Evolutionary conservation across 2,888 invertebrate genomes (phyloP).

Genomic region (Ectobius pallidus): DNA sequence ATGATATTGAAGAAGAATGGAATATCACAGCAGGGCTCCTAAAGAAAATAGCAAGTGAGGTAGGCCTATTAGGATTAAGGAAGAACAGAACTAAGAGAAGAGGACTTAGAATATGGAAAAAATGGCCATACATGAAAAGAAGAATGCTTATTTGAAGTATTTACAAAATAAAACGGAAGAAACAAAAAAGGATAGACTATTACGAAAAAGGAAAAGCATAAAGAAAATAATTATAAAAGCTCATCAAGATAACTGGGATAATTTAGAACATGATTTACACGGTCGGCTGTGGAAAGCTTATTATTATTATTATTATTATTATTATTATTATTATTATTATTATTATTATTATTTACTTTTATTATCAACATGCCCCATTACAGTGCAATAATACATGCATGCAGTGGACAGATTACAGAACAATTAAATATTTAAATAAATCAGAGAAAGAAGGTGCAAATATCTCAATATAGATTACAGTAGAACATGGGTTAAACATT

Average conservation of each 20-base stretch:
- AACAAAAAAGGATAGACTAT: not conserved
- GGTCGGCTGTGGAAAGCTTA: too few species aligned
- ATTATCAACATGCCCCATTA: too few species aligned
- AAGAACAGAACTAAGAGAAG: not conserved
- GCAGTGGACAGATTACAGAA: too few species aligned
- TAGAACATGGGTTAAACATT: not conserved
- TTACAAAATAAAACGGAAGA: not conserved
- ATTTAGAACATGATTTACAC: too few species aligned
- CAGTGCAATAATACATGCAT: too few species aligned
- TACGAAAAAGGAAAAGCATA: not conserved
- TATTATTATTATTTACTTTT: too few species aligned
- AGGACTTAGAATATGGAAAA: not conserved
- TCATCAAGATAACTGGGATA: not conserved
- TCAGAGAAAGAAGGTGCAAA: not conserved
- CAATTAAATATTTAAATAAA: not conserved
- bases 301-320: too few species aligned
- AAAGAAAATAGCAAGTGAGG: conserved; percentile 4
- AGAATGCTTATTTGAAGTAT: not conserved
- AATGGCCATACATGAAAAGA: not conserved
- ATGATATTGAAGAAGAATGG: not conserved
- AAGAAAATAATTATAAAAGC: not conserved
- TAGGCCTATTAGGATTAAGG: not conserved
- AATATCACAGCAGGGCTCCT: not conserved
- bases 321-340: too few species aligned
- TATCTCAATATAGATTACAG: not conserved